Evolutionary conservation across 1,140 invertebrate genomes (phyloP).

Genomic region (Ladona fulva): DNA sequence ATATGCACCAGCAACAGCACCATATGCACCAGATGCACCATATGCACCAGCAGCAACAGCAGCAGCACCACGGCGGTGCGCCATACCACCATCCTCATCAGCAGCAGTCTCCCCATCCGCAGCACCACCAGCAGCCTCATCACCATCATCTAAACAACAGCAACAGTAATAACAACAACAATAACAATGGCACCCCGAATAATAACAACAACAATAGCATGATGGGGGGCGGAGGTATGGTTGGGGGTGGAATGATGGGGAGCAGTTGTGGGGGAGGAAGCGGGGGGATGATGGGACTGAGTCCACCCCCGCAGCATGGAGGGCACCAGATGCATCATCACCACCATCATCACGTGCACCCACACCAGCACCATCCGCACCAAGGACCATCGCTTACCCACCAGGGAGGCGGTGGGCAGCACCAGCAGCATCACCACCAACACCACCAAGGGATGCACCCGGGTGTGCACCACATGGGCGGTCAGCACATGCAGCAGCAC

Average conservation of each 20-base stretch:
- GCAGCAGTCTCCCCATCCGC: constrained; percentile 27
- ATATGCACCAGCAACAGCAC: constrained; percentile 24
- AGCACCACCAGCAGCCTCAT: constrained; percentile 30
- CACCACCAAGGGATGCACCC: constrained; percentile 29
- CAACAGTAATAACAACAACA: constrained; percentile 34
- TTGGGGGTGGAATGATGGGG: constrained; percentile 24
- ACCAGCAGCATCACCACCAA: constrained; percentile 36
- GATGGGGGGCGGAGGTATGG: constrained; percentile 44
- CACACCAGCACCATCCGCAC: constrained; percentile 35
- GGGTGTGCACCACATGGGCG: constrained; percentile 8
- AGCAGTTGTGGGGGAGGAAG: background rate
- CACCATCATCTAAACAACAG: constrained; percentile 36
- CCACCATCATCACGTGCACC: constrained; percentile 35
- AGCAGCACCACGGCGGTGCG: constrained; percentile 30
- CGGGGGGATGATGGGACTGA: background rate
- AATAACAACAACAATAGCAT: constrained; percentile 28
- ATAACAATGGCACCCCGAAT: constrained; percentile 36
- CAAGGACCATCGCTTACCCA: constrained; percentile 34
- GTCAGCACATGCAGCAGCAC: constrained; percentile 10
- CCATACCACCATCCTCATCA: constrained; percentile 28
- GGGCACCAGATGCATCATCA: constrained; percentile 26
- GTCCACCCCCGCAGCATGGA: constrained; percentile 31
- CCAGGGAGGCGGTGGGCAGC: constrained; percentile 27
- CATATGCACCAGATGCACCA: constrained; percentile 30
- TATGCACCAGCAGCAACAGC: constrained; percentile 31